phyloP scores from a whole-genome alignment of 2,113 vertebrate species.

The Pluvialis apricaria region DNA sequence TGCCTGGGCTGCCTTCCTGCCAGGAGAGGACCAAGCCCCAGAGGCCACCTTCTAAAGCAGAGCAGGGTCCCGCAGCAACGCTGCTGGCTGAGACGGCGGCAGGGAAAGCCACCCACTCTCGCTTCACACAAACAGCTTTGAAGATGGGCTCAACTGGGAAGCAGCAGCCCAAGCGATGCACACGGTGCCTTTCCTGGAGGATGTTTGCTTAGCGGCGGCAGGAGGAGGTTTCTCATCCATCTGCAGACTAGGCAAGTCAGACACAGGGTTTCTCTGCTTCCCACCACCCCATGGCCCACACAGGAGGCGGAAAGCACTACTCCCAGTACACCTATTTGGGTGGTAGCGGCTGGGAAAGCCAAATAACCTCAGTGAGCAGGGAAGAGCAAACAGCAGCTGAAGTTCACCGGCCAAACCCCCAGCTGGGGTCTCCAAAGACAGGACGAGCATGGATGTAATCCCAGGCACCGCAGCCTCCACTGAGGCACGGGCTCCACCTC shows the following conservation, averaged over 20 bases:
- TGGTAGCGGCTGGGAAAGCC: neutral
- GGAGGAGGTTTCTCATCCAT: neutral
- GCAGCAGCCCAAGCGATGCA: neutral
- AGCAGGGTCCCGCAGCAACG: neutral
- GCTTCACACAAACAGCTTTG: neutral
- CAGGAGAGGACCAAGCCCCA: neutral
- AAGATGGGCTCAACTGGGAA: neutral
- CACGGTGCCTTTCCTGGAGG: neutral
- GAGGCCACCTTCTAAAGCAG: neutral
- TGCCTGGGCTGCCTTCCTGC: neutral
- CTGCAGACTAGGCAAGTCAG: neutral
- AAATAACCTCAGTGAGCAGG: neutral
- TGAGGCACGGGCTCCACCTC: neutral
- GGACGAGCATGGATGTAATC: neutral
- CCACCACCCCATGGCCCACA: neutral
- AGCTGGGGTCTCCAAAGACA: neutral
- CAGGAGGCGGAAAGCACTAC: neutral
- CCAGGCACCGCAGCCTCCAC: neutral
- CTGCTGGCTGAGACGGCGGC: fast-evolving
- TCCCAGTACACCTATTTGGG: neutral
- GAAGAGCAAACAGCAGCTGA: neutral
- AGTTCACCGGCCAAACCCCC: neutral
- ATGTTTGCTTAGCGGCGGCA: neutral
- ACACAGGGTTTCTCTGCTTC: neutral
- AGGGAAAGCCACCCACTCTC: neutral